A percentile compares a stretch with the other conserved stretches of the same genome.
phyloP scores from a whole-genome alignment of 2,888 invertebrate genomes.

The Cheilosia urbana region DNA sequence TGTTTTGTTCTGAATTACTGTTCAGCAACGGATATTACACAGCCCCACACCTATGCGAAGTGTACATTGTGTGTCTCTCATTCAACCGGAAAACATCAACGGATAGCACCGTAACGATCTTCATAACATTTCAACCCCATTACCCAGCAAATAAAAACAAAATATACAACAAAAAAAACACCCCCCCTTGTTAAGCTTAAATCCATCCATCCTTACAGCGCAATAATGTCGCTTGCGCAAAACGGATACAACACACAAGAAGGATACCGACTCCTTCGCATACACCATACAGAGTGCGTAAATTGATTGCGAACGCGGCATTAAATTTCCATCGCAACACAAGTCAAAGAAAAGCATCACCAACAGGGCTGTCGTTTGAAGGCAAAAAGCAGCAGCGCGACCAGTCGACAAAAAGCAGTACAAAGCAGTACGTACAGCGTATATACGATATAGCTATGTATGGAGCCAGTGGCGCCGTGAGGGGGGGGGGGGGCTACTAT shows the following conservation, averaged over 20 bases:
- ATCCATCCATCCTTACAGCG: slow-evolving; percentile 54
- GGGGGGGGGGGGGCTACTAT: too few relatives aligned
- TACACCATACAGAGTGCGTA: slow-evolving; percentile 13
- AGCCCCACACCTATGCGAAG: not conserved
- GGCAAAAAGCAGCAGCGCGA: too few relatives aligned
- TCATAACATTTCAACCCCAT: slow-evolving; percentile 62
- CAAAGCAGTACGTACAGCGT: too few relatives aligned
- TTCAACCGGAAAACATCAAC: slow-evolving; percentile 50
- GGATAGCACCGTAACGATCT: slow-evolving; percentile 53
- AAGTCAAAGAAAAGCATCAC: not conserved
- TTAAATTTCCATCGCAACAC: slow-evolving; percentile 16
- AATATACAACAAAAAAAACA: slow-evolving; percentile 7
- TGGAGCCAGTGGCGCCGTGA: too few relatives aligned
- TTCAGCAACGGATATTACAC: slow-evolving; percentile 34
- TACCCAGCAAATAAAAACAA: slow-evolving; percentile 56
- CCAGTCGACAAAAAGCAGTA: too few relatives aligned
- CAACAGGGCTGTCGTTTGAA: too few relatives aligned
- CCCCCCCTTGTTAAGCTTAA: slow-evolving; percentile 38
- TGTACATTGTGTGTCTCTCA: slow-evolving; percentile 7
- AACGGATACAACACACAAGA: slow-evolving; percentile 27
- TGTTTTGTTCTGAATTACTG: slow-evolving; percentile 42
- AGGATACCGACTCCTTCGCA: not conserved
- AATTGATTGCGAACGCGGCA: slow-evolving; percentile 50
- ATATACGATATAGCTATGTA: too few relatives aligned
- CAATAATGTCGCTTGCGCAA: slow-evolving; percentile 23